Base-by-base conservation (phyloP, 2,113 vertebrate species). In the Apus apus region DNA sequence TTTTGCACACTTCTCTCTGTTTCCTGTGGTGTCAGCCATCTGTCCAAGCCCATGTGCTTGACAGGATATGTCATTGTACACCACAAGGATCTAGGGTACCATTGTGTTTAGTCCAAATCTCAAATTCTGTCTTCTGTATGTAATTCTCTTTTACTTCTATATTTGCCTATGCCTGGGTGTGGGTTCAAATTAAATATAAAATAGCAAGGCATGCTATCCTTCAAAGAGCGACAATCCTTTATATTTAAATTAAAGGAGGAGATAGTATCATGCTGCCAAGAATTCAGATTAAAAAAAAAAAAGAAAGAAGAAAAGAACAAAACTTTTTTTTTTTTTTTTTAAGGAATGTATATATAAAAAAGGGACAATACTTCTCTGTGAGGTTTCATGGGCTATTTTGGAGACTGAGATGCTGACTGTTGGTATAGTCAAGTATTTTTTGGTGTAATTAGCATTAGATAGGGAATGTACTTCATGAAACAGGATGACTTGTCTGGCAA, bases 21-120 rank as follows among this genome's bases (percentile, higher is more conserved):
- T 95, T 93, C 82, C 88, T 94, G 48, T 81, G 40, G 34, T 75
- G 48, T 32, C 76, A 90, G 67, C 80, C 83, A 71, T 88, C 82
- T 93, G 94, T 50, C 68, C 30, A 71, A 83, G 29, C 25, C 61
- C 57, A 38, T 71, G 60, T 95, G 56, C 65, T 75, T 48, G 17
- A 40, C 5, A 74, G 34, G 64, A 46, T 11, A n/a, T 62, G 51
- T 36, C 38, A 26, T 56, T 27, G 38, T 58, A 20, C 36, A 46
- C 40, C 36, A 85, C 46, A 76, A 86, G 40, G 36, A 62, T 78
- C 67, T 70, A 54, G 34, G 1, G 20, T 77, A 66, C 21, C 26
- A 11, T 9, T 38, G 22, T 19, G 13, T 88, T 67, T 40, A 73
- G 20, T 40, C 54, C 40, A 54, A 25, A 53, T 58, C 46, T 93